These are phyloP conservation scores for Hozukius guyotensis DNA, from an alignment of 2,797 vertebrate genomes.

Conservation along the genomic window DNA sequence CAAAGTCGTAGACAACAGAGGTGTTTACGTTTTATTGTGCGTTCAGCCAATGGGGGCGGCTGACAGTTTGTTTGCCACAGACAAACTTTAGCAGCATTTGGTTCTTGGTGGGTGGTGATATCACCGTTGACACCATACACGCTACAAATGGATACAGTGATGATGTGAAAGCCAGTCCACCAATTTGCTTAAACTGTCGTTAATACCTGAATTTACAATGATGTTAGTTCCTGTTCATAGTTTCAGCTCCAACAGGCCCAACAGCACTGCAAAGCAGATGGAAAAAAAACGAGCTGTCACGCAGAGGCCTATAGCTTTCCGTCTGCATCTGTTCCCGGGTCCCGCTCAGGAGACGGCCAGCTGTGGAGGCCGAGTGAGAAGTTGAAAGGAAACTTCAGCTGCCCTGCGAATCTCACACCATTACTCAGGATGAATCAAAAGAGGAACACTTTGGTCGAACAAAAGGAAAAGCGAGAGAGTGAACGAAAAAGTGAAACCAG, in stretches of 20 bases:
- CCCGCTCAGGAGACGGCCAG: conserved; percentile 59
- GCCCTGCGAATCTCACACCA: conserved; percentile 84
- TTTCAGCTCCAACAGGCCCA: neutral
- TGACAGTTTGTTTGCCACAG: neutral
- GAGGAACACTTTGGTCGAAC: conserved; percentile 72
- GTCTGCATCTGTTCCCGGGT: conserved; percentile 62
- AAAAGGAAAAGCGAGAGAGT: conserved; percentile 59
- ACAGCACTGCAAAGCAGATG: conserved; percentile 40
- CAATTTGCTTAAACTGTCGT: conserved; percentile 2
- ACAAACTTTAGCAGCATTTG: neutral
- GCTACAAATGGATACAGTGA: neutral
- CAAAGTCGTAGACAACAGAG: neutral
- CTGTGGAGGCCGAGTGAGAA: conserved; percentile 70
- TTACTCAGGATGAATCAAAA: conserved; percentile 90
- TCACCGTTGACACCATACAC: neutral
- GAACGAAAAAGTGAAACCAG: conserved; percentile 85
- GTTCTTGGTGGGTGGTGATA: neutral
- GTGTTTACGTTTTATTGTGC: neutral
- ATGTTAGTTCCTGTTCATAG: neutral
- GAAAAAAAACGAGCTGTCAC: conserved; percentile 20
- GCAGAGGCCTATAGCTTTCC: conserved; percentile 34
- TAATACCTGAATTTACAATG: conserved; percentile 4
- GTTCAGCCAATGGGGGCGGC: neutral
- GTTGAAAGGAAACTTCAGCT: conserved; percentile 78
- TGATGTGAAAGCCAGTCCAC: neutral